Conservation (phyloP, 2,113 vertebrate genomes). For the Ploceus nigricollis region DNA sequence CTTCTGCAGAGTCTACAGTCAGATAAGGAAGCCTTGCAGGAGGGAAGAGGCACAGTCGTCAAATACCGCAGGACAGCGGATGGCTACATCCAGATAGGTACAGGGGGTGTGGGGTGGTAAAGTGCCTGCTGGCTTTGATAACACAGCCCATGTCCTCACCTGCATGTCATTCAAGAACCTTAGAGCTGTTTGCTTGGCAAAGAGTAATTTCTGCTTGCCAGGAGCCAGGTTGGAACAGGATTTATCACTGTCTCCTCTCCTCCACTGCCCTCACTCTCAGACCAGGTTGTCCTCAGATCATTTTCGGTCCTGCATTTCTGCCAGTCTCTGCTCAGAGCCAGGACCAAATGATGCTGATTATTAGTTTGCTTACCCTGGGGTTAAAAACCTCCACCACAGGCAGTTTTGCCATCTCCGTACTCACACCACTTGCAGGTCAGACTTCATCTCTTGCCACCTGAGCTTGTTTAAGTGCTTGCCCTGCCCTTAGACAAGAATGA, state of each 20-base stretch:
- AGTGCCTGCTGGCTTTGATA: not conserved
- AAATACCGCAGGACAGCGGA: conserved; percentile 89
- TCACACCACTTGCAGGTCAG: not conserved
- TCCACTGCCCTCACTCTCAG: not conserved
- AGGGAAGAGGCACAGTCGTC: conserved; percentile 80
- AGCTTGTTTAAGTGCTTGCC: not conserved
- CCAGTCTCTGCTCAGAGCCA: not conserved
- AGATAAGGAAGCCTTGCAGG: conserved; percentile 91
- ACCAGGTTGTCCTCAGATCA: not conserved
- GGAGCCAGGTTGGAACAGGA: not conserved
- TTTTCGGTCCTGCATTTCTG: not conserved
- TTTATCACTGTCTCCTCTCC: not conserved
- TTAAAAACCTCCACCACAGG: fast-evolving
- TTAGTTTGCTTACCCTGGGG: not conserved
- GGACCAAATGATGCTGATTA: not conserved
- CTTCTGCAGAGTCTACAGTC: conserved; percentile 86
- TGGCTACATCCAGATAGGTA: conserved; percentile 94
- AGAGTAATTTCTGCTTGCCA: not conserved
- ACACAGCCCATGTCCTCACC: not conserved
- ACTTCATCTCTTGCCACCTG: not conserved
- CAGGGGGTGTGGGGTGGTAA: not conserved
- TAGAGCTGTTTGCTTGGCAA: not conserved
- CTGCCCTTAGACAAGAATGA: not conserved
- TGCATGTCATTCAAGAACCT: not conserved
- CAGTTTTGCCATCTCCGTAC: fast-evolving